These are phyloP conservation scores for Limnephilus marmoratus DNA, from an alignment of 2,888 invertebrate genomes.

Conservation along the genomic window DNA sequence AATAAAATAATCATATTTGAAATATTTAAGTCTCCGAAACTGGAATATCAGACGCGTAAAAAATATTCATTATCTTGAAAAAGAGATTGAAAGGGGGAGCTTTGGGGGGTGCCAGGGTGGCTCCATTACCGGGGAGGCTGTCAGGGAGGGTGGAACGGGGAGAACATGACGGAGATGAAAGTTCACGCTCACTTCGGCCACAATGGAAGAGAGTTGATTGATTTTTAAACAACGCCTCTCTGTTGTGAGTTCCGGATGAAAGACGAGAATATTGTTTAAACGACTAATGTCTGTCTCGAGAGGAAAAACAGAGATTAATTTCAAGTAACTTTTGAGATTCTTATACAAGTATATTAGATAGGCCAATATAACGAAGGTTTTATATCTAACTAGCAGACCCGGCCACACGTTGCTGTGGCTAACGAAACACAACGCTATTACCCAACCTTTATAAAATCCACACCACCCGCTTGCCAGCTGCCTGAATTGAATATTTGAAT, in stretches of 20 bases:
- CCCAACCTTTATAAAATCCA: too few species aligned
- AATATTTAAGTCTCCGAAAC: background rate
- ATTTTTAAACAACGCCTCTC: slow-evolving; percentile 54
- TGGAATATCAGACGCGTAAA: background rate
- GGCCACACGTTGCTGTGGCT: too few species aligned
- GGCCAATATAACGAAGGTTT: background rate
- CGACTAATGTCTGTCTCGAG: background rate
- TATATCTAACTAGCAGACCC: too few species aligned
- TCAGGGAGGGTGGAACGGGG: background rate
- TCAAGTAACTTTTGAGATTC: background rate
- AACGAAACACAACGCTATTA: too few species aligned
- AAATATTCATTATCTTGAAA: background rate
- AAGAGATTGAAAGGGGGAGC: background rate
- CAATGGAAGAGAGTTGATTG: slow-evolving; percentile 57
- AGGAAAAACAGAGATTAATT: background rate
- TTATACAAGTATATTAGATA: background rate
- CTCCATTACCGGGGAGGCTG: slow-evolving; percentile 24
- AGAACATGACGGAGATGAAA: slow-evolving; percentile 25
- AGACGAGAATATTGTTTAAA: background rate
- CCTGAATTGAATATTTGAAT: too few species aligned
- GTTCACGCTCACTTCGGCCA: slow-evolving; percentile 47
- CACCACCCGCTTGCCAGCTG: too few species aligned
- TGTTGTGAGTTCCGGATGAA: background rate
- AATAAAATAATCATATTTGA: slow-evolving; percentile 2
- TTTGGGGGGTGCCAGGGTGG: slow-evolving; percentile 8